Evolutionary conservation across 2,888 invertebrate genomes (phyloP), one percentile per base, ranked within the genome.

Genomic region (Stenichneumon culpator): DNA sequence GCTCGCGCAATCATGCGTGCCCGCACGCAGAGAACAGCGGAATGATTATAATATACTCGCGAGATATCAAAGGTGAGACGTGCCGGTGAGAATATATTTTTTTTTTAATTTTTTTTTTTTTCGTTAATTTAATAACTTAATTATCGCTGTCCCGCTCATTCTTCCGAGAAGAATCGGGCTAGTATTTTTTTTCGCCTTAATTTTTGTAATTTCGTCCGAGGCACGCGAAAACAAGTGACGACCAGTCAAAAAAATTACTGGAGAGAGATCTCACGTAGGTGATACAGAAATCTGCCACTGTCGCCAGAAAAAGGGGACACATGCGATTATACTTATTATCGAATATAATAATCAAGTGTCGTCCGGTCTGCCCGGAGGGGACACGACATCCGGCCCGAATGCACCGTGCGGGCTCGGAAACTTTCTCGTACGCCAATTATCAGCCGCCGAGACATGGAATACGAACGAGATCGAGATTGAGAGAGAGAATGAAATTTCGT

Each of bases 281-380:
- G 84, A 84, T 84, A 79, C 69, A 60, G 16, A 60, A 84, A 84
- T 84, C 82, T 84, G 70, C 82, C 74, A 68, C 68, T 52, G 50
- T 63, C 65, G 65, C 75, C 70, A 57, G 67, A 57, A 73, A 70
- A 73, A 70, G 69, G 70, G 70, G 84, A 84, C 84, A 82, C 82
- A 82, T 70, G 84, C 84, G 65, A 82, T 84, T 78, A 79, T 84
- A 82, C 82, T 84, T 84, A 84, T 84, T 82, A 84, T 84, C 84
- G 79, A 82, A 84, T 79, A 70, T 79, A 79, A 84, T 82, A 79
- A 84, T 65, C 54, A 65, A 50, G 36, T 81, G 73, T 81, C 84
- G 69, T 78, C 72, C 63, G 78, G 60, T 60, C 52, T 63, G 39
- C 47, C 67, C 52, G 25, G 65, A 70, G 47, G 72, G 14, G 68